Evolutionary conservation across 1,140 invertebrate species (phyloP).

Genomic region (Drosophila asahinai): DNA sequence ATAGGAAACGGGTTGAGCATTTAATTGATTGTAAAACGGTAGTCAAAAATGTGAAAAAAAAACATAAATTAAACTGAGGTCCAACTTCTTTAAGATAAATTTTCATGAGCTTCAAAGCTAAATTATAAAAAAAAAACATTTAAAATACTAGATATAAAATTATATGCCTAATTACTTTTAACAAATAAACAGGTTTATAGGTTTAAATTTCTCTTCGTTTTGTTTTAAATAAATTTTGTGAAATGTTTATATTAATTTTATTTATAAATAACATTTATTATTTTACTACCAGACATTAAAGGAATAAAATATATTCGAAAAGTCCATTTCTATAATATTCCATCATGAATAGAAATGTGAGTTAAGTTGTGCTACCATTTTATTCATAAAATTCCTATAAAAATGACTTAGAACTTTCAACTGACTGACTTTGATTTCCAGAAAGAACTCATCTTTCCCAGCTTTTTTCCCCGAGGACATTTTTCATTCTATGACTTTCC

Average conservation of each 20-base stretch:
- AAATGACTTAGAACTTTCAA: neutral
- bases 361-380: neutral
- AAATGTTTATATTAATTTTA: no score
- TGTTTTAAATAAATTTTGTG: no score
- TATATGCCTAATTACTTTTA: no score
- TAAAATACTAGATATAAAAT: no score
- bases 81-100: rapidly evolving
- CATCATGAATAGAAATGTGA: neutral
- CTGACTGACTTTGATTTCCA: slow-evolving; percentile 12
- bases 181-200: no score
- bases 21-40: neutral
- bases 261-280: no score
- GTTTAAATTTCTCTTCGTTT: no score
- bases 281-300: no score
- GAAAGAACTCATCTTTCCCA: slow-evolving; percentile 12
- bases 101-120: neutral
- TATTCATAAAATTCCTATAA: neutral
- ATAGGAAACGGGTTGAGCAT: neutral
- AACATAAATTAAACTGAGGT: neutral
- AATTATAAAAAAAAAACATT: neutral
- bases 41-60: neutral
- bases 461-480: slow-evolving; percentile 14
- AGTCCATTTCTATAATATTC: neutral
- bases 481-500: slow-evolving; percentile 1
- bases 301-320: no score